phyloP scores from a whole-genome alignment of 1,140 invertebrate species.

The Leptestheria dahalacensis region DNA sequence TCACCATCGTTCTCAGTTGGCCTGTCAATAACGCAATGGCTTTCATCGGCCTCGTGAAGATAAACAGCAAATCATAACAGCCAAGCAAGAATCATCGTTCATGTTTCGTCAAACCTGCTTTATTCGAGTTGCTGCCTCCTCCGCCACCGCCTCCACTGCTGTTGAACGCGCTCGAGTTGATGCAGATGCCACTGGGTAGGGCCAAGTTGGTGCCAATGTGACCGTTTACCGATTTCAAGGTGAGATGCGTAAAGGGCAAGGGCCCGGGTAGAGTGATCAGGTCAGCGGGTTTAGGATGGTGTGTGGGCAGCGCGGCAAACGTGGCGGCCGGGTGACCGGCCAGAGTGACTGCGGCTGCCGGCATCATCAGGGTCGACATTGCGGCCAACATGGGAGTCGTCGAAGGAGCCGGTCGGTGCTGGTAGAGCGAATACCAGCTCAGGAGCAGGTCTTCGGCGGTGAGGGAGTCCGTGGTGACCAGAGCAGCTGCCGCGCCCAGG shows the following conservation, averaged over 20 bases:
- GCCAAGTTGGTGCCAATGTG: neutral
- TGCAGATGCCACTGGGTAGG: neutral
- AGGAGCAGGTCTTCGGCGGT: slow-evolving; percentile 17
- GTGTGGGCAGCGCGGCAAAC: slow-evolving; percentile 25
- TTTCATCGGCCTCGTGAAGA: too few relatives aligned
- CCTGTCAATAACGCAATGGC: too few relatives aligned
- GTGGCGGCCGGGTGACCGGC: slow-evolving; percentile 38
- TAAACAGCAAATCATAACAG: too few relatives aligned
- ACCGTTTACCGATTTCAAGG: slow-evolving; percentile 1
- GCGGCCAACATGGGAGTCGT: slow-evolving; percentile 34
- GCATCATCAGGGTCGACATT: slow-evolving; percentile 45
- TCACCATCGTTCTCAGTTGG: too few relatives aligned
- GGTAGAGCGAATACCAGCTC: slow-evolving; percentile 17
- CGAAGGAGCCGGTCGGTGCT: slow-evolving; percentile 16
- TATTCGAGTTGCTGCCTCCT: neutral
- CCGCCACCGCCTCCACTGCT: neutral
- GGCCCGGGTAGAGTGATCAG: neutral
- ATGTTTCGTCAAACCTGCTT: too few relatives aligned
- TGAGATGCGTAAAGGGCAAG: slow-evolving; percentile 6
- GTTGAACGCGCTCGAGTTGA: neutral
- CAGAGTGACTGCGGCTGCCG: slow-evolving; percentile 32
- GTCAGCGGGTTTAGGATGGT: neutral
- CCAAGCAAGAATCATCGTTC: too few relatives aligned
- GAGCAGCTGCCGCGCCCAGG: neutral
- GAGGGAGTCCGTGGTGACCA: slow-evolving; percentile 14